Percentiles rank a stretch among this genome's conserved stretches.
Evolutionary conservation across 2,797 vertebrate species (phyloP).

Genomic region (Labroides dimidiatus): DNA sequence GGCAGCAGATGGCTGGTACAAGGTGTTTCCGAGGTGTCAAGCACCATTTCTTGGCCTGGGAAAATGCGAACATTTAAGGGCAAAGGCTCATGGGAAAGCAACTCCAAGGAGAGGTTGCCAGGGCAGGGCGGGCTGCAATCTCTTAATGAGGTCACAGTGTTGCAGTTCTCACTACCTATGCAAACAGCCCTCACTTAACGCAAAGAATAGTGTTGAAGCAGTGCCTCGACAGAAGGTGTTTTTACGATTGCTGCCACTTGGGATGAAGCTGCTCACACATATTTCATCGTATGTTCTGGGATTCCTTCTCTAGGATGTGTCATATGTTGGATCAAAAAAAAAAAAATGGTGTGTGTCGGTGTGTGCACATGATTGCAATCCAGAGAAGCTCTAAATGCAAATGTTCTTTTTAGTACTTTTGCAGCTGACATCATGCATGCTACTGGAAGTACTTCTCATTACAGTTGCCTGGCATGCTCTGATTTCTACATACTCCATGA

Average conservation of each 20-base stretch:
- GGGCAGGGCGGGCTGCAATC: conserved; percentile 49
- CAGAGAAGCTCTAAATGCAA: too few species aligned
- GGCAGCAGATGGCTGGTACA: conserved; percentile 62
- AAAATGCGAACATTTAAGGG: conserved; percentile 58
- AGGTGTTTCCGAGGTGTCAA: conserved; percentile 61
- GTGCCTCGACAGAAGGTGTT: not conserved
- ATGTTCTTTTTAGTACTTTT: too few species aligned
- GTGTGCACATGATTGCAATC: too few species aligned
- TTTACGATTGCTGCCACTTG: not conserved
- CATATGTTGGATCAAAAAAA: too few species aligned
- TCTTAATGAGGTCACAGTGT: conserved; percentile 68
- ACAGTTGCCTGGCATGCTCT: not conserved
- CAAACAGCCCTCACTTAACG: conserved; percentile 46
- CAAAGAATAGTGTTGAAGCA: not conserved
- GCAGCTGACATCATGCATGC: not conserved
- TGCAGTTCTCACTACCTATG: conserved; percentile 27
- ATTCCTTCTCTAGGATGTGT: too few species aligned
- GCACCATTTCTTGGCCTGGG: conserved; percentile 49
- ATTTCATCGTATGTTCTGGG: too few species aligned
- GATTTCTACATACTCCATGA: not conserved
- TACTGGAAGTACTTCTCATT: not conserved
- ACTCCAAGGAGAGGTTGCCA: conserved; percentile 67
- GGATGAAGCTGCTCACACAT: too few species aligned
- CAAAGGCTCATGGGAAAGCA: conserved; percentile 74
- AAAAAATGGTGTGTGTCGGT: too few species aligned